Conservation (phyloP, 2,888 invertebrate genomes). For the Candidula unifasciata region DNA sequence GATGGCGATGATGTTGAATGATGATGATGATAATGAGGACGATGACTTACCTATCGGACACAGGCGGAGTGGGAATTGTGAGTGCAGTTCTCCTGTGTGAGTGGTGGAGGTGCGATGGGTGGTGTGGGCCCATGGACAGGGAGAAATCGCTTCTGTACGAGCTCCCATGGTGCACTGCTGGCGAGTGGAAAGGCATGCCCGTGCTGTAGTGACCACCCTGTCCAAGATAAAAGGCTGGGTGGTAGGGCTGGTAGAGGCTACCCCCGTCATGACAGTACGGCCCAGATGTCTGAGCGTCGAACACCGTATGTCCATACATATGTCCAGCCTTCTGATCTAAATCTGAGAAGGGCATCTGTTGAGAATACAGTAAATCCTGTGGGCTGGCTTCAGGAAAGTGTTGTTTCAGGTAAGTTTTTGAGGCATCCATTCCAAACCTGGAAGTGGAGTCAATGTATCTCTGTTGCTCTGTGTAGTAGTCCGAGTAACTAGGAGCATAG, state of each 20-base stretch:
- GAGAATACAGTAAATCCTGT: constrained; percentile 58
- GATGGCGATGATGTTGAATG: too few relatives aligned
- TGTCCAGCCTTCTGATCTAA: constrained; percentile 64
- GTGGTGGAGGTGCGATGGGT: constrained; percentile 59
- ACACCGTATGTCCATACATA: constrained; percentile 54
- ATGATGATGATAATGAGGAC: too few relatives aligned
- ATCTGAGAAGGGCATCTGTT: constrained; percentile 56
- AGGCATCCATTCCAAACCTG: constrained; percentile 34
- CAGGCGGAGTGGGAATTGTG: constrained; percentile 68
- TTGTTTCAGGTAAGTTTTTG: constrained; percentile 60
- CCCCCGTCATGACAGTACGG: constrained; percentile 56
- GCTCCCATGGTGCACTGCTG: constrained; percentile 54
- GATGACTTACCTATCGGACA: constrained; percentile 67
- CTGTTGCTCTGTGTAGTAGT: constrained; percentile 62
- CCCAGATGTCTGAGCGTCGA: constrained; percentile 56
- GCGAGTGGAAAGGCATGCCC: constrained; percentile 45
- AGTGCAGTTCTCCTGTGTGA: constrained; percentile 67
- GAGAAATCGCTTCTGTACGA: constrained; percentile 56
- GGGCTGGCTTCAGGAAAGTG: constrained; percentile 53
- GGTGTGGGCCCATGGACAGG: constrained; percentile 58
- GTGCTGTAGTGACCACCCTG: constrained; percentile 52
- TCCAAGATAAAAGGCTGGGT: constrained; percentile 63
- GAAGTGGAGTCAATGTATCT: constrained; percentile 57
- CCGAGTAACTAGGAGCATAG: constrained; percentile 61
- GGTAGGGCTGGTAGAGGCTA: constrained; percentile 61